These are phyloP conservation scores for Cryptoblepharus egeriae DNA, from an alignment of 2,797 vertebrate genomes.

Conservation along the genomic window DNA sequence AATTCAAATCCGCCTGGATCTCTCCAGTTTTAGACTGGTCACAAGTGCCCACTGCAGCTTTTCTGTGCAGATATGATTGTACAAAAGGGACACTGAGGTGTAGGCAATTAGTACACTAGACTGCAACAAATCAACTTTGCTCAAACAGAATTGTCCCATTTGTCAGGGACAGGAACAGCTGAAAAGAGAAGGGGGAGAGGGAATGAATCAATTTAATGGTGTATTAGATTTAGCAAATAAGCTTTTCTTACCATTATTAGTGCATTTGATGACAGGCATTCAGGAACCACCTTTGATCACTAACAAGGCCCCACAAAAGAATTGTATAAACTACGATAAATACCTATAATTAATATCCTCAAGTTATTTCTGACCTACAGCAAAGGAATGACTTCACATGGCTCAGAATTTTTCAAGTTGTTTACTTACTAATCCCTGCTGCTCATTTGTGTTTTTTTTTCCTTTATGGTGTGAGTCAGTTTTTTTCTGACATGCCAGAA, in stretches of 20 bases:
- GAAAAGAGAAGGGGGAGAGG: conserved; percentile 54
- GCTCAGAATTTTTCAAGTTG: conserved; percentile 62
- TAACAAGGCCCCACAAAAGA: conserved; percentile 67
- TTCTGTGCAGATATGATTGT: conserved; percentile 42
- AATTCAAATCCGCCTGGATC: conserved; percentile 21
- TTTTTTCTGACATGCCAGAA: conserved; percentile 48
- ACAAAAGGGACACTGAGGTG: conserved; percentile 22
- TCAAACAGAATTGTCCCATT: conserved; percentile 70
- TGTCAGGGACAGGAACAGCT: conserved; percentile 68
- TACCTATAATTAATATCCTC: conserved; percentile 67
- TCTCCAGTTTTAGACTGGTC: conserved; percentile 20
- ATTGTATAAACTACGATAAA: conserved; percentile 76
- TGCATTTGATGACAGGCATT: conserved; percentile 75
- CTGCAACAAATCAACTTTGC: conserved; percentile 68
- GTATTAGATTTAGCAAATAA: conserved; percentile 77
- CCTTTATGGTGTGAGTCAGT: conserved; percentile 26
- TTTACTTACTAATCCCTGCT: conserved; percentile 50
- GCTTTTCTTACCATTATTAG: conserved; percentile 66
- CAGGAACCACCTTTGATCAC: conserved; percentile 77
- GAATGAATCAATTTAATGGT: conserved; percentile 73
- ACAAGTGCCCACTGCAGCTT: conserved; percentile 29
- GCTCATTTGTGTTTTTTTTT: conserved; percentile 43
- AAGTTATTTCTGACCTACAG: conserved; percentile 72
- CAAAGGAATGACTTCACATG: conserved; percentile 64
- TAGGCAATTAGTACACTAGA: conserved; percentile 63